Evolutionary conservation across 2,888 invertebrate species (phyloP).

Genomic region (Drosophila neonasuta): DNA sequence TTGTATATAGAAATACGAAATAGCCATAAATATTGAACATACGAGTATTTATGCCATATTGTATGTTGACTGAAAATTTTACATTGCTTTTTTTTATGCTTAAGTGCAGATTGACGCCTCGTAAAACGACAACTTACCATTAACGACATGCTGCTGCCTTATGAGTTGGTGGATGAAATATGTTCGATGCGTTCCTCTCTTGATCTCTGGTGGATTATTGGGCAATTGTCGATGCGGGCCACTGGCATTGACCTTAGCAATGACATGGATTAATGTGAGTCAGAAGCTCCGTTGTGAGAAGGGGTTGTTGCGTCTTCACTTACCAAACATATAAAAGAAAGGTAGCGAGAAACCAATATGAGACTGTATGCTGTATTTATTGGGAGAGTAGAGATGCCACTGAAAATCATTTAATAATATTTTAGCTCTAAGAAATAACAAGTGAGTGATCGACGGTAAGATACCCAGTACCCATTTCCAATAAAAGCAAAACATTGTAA

Average conservation of each 20-base stretch:
- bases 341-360: not conserved
- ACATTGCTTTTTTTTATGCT: conserved; percentile 39
- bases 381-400: too few relatives aligned
- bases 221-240: conserved; percentile 45
- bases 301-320: not conserved
- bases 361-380: not conserved
- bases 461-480: too few relatives aligned
- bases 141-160: conserved; percentile 25
- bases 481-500: too few relatives aligned
- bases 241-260: conserved; percentile 60
- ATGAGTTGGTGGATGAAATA: conserved; percentile 34
- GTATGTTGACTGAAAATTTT: conserved; percentile 5
- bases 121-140: conserved; percentile 43
- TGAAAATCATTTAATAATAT: too few relatives aligned
- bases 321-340: not conserved
- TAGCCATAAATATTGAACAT: conserved; percentile 32
- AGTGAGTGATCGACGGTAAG: too few relatives aligned
- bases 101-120: conserved; percentile 56
- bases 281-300: conserved; percentile 3
- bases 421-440: too few relatives aligned
- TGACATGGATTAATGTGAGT: conserved; percentile 55
- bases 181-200: conserved; percentile 9
- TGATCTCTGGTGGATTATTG: conserved; percentile 14
- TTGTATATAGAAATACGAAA: conserved; percentile 40
- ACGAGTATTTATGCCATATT: conserved; percentile 2